A percentile compares a stretch with the other conserved stretches of the same genome.
Evolutionary conservation across 2,113 vertebrate species (phyloP).

Genomic region (Eulemur macaco): DNA sequence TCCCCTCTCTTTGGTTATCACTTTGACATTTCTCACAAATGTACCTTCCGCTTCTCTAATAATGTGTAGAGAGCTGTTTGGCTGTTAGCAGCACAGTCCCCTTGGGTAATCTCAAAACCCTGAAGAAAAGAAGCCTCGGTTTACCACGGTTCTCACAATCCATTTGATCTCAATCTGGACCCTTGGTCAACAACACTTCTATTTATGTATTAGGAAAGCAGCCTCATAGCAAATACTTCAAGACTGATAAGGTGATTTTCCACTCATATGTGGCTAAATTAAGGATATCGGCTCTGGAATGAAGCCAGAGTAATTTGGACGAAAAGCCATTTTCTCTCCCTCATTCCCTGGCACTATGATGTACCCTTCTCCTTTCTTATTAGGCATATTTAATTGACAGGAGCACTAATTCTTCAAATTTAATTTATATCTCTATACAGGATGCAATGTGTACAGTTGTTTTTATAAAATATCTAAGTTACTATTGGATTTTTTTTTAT

Average conservation of each 20-base stretch:
- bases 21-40: slow-evolving; percentile 72
- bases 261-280: background rate
- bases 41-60: slow-evolving; percentile 50
- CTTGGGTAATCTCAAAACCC: slow-evolving; percentile 19
- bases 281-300: background rate
- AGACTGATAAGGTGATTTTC: background rate
- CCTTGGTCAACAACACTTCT: background rate
- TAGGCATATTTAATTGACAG: background rate
- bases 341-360: background rate
- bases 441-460: background rate
- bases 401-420: background rate
- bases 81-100: background rate
- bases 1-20: background rate
- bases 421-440: background rate
- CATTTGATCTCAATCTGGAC: background rate
- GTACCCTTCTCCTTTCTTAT: background rate
- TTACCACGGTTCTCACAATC: background rate
- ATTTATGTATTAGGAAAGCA: slow-evolving; percentile 25
- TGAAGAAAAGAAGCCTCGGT: slow-evolving; percentile 7
- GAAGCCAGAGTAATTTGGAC: slow-evolving; percentile 28
- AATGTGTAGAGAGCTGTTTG: slow-evolving; percentile 44
- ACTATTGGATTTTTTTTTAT: slow-evolving; percentile 27
- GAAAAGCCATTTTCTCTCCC: background rate
- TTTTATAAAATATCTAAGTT: background rate
- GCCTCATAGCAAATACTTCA: background rate